These are phyloP conservation scores for Limnodromus scolopaceus DNA, from an alignment of 2,797 vertebrate genomes.

Conservation along the genomic window DNA sequence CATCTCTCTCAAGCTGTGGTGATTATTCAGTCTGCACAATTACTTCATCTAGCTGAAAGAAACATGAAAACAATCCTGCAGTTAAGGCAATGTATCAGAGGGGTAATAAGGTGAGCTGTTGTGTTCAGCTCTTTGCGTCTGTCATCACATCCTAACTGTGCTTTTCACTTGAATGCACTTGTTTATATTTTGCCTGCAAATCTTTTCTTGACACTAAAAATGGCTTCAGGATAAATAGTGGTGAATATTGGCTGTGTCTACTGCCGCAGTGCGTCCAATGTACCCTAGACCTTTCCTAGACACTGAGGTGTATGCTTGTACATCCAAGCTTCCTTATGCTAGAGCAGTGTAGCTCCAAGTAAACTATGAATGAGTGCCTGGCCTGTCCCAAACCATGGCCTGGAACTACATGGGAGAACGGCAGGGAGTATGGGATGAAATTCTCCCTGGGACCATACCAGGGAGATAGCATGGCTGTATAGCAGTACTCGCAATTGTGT, in stretches of 20 bases:
- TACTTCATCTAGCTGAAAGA: neutral
- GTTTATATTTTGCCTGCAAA: neutral
- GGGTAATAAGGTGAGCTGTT: neutral
- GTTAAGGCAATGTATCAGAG: neutral
- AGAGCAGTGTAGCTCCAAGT: neutral
- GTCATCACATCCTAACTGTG: neutral
- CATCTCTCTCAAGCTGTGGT: neutral
- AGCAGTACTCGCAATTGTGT: neutral
- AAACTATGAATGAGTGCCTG: neutral
- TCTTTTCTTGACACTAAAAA: neutral
- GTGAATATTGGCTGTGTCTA: neutral
- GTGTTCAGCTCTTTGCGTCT: neutral
- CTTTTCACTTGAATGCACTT: neutral
- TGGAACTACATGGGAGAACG: neutral
- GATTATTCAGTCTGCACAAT: neutral
- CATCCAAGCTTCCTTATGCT: neutral
- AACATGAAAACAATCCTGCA: neutral
- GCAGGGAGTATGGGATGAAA: neutral
- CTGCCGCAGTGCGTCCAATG: neutral
- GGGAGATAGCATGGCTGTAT: neutral
- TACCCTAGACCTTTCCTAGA: neutral
- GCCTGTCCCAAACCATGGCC: neutral
- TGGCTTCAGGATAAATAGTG: neutral
- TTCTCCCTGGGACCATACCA: neutral
- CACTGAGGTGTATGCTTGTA: neutral